Percentiles rank a stretch among this genome's conserved stretches.
phyloP scores from a whole-genome alignment of 2,888 invertebrate species.

The Alitta virens region DNA sequence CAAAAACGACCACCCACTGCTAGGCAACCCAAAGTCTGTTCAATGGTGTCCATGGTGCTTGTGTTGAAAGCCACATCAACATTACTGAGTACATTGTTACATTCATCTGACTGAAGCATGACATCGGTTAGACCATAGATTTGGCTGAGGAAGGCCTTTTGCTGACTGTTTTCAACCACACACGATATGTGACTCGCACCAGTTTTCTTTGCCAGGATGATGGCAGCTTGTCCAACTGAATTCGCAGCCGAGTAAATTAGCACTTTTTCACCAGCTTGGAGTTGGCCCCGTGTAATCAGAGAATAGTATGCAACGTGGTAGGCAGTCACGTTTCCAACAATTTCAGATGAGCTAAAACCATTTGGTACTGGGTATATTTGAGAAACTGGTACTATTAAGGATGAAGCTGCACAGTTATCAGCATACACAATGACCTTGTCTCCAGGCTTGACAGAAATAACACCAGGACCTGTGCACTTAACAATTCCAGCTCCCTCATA shows the following conservation, averaged over 20 bases:
- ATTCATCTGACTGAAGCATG: no score
- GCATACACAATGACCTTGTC: conserved; percentile 11
- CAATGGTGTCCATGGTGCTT: neutral
- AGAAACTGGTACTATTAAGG: neutral
- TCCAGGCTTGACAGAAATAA: neutral
- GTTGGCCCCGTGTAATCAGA: neutral
- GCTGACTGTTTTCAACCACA: neutral
- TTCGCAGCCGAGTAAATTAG: neutral
- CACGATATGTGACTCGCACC: conserved; percentile 1
- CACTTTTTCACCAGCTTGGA: neutral
- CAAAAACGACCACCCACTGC: conserved; percentile 1
- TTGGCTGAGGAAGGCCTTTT: neutral
- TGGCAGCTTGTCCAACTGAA: neutral
- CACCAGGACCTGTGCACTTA: neutral
- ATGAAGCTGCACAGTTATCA: conserved; percentile 1
- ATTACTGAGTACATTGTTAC: neutral
- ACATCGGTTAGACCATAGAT: neutral
- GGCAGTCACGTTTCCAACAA: neutral
- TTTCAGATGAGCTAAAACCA: neutral
- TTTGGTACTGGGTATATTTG: neutral
- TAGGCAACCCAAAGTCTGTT: neutral
- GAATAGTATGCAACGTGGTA: conserved; percentile 1
- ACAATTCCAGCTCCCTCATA: conserved; percentile 1
- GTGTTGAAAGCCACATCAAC: conserved; percentile 3
- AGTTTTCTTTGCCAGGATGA: neutral